Conservation (phyloP, 2,113 vertebrate species). For the Sceloporus undulatus region DNA sequence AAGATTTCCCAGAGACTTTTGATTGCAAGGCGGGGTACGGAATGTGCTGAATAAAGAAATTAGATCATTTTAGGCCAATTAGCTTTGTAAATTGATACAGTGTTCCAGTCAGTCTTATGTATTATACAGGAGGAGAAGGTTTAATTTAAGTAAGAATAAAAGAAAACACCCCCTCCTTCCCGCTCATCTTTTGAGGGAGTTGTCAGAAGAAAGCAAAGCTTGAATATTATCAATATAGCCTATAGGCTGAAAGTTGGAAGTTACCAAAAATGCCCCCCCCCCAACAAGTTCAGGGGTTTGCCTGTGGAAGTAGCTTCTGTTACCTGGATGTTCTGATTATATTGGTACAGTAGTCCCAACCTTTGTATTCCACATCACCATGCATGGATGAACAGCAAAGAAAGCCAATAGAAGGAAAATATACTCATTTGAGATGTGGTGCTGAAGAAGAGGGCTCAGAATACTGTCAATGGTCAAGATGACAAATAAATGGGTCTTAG, state of each 20-base stretch:
- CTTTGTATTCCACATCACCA: too few relatives aligned
- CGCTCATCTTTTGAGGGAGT: conserved; percentile 8
- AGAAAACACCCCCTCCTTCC: neutral
- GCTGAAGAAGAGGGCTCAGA: too few relatives aligned
- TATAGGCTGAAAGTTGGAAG: conserved; percentile 28
- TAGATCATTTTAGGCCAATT: conserved; percentile 54
- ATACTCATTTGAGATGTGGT: too few relatives aligned
- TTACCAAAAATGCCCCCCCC: conserved; percentile 6
- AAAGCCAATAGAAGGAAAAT: too few relatives aligned
- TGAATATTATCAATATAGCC: conserved; percentile 26
- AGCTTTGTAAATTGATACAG: conserved; percentile 53
- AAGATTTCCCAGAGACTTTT: conserved; percentile 39
- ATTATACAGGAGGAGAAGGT: conserved; percentile 40
- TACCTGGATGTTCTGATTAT: neutral
- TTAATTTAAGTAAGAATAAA: conserved; percentile 33
- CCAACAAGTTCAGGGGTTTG: neutral
- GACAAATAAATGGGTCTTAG: too few relatives aligned
- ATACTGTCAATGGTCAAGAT: too few relatives aligned
- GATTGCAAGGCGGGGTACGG: conserved; percentile 34
- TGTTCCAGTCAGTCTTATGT: conserved; percentile 34
- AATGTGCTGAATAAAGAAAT: conserved; percentile 43
- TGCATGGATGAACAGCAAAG: too few relatives aligned
- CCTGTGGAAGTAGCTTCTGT: conserved; percentile 2
- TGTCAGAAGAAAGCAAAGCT: rapidly evolving
- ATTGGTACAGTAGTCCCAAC: neutral